phyloP scores from a whole-genome alignment of 2,888 invertebrate genomes.

The Endomychus coccineus region DNA sequence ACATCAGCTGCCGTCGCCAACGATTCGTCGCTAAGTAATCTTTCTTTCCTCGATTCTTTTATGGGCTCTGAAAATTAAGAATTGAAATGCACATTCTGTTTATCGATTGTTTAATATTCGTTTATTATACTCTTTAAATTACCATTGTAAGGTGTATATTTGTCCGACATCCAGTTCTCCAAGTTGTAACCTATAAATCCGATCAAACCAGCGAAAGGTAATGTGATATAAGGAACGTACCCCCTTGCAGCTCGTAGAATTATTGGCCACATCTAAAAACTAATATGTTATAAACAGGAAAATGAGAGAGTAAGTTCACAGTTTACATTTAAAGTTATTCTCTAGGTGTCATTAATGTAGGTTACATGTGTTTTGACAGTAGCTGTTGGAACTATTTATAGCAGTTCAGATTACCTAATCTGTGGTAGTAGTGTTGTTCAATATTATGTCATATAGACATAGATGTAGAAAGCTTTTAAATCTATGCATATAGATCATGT shows the following conservation, averaged over 20 bases:
- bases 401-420: no score
- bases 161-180: constrained; percentile 65
- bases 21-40: constrained; percentile 53
- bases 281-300: no score
- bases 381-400: no score
- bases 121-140: constrained; percentile 37
- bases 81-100: background rate
- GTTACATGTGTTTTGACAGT: no score
- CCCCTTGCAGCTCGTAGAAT: constrained; percentile 54
- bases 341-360: no score
- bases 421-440: no score
- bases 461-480: no score
- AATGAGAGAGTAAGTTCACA: no score
- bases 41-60: constrained; percentile 65
- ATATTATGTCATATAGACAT: no score
- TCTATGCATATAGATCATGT: no score
- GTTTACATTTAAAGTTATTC: no score
- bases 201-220: constrained; percentile 75
- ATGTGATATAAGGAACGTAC: constrained; percentile 71
- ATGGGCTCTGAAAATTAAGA: constrained; percentile 53
- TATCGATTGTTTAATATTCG: no score
- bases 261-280: constrained; percentile 85
- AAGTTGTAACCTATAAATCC: constrained; percentile 84
- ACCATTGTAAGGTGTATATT: constrained; percentile 69
- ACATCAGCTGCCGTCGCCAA: constrained; percentile 55